Conservation (phyloP, 2,888 invertebrate genomes). For the Phrixothrix hirtus region DNA sequence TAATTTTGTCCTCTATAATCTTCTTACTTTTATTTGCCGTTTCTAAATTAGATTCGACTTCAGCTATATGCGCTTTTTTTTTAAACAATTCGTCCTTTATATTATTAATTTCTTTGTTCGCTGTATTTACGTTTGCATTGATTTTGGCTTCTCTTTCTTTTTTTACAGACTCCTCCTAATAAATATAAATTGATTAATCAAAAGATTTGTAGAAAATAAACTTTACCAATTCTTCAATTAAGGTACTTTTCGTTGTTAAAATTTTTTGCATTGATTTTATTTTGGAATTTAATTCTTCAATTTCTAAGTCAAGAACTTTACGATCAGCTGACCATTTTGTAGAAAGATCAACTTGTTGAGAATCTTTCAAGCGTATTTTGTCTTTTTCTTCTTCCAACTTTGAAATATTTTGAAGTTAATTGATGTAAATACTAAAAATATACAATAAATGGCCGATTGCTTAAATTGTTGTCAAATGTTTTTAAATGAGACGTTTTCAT, state of each 20-base stretch:
- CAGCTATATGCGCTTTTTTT: conserved; percentile 42
- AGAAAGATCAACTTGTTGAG: conserved; percentile 59
- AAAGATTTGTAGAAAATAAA: too few species aligned
- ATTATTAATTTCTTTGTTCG: conserved; percentile 44
- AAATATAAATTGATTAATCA: too few species aligned
- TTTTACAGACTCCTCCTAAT: conserved; percentile 57
- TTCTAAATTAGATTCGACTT: conserved; percentile 51
- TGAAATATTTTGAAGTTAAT: conserved; percentile 23
- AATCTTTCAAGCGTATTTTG: conserved; percentile 47
- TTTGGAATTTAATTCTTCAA: conserved; percentile 64
- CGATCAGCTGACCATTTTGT: conserved; percentile 59
- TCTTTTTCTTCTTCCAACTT: conserved; percentile 50
- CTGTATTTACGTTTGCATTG: conserved; percentile 45
- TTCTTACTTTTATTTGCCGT: conserved; percentile 44
- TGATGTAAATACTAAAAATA: too few species aligned
- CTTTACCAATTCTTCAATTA: conserved; percentile 67
- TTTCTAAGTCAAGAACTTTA: conserved; percentile 57
- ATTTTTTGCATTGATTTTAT: conserved; percentile 63
- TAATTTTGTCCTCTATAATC: conserved; percentile 57
- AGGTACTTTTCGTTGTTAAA: conserved; percentile 63
- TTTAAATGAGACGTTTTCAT: too few species aligned
- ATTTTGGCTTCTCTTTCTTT: conserved; percentile 57
- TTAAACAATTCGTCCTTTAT: conserved; percentile 48
- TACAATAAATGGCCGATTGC: too few species aligned
- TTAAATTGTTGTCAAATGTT: too few species aligned